Evolutionary conservation across 2,888 invertebrate genomes (phyloP).

Genomic region (Stenurella melanura): DNA sequence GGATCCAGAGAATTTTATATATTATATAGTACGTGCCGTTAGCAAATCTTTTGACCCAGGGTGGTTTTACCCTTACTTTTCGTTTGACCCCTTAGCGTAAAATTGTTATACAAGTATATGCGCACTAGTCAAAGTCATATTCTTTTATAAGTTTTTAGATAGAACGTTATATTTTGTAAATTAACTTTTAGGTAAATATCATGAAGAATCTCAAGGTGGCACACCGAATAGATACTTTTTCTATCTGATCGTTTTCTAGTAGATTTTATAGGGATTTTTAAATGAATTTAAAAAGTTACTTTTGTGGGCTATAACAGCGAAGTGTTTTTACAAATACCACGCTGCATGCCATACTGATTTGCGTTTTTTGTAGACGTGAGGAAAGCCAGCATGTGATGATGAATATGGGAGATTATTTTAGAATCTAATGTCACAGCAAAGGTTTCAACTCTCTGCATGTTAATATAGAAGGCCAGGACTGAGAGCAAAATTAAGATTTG

Average conservation of each 20-base stretch:
- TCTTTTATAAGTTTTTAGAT: constrained; percentile 50
- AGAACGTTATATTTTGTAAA: constrained; percentile 48
- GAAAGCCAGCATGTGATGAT: too few species aligned
- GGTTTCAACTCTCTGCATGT: too few species aligned
- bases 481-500: too few species aligned
- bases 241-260: not conserved
- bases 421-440: too few species aligned
- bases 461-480: too few species aligned
- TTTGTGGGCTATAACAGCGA: too few species aligned
- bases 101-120: constrained; percentile 24
- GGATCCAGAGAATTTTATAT: not conserved
- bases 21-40: not conserved
- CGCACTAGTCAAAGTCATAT: constrained; percentile 50
- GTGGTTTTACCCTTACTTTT: not conserved
- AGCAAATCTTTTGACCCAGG: constrained; percentile 3
- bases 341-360: too few species aligned
- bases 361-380: too few species aligned
- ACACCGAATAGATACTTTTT: constrained; percentile 22
- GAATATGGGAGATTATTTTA: too few species aligned
- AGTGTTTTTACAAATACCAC: too few species aligned
- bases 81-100: constrained; percentile 1
- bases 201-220: constrained; percentile 36
- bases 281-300: not conserved
- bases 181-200: constrained; percentile 48
- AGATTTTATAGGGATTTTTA: not conserved